Conservation (phyloP, 2,113 vertebrate genomes). For the Notothenia coriiceps region DNA sequence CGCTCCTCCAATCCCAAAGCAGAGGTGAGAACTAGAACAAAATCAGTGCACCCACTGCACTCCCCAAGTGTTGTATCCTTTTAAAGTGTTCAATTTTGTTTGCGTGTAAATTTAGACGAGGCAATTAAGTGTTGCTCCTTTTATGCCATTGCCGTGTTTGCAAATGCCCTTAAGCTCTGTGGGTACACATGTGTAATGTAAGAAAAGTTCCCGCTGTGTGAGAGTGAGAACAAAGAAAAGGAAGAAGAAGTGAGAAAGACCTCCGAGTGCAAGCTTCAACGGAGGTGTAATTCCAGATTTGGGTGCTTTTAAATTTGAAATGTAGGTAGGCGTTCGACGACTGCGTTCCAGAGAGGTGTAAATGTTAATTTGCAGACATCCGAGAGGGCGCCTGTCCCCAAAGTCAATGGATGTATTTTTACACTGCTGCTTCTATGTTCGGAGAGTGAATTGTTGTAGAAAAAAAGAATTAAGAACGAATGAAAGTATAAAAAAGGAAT, state of each 20-base stretch:
- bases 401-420: neutral
- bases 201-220: slow-evolving; percentile 2
- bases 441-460: neutral
- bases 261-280: neutral
- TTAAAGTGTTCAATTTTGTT: slow-evolving; percentile 17
- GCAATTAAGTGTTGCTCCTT: slow-evolving; percentile 47
- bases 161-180: neutral
- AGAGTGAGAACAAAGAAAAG: slow-evolving; percentile 27
- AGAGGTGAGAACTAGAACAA: neutral
- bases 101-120: slow-evolving; percentile 46
- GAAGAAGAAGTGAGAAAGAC: slow-evolving; percentile 16
- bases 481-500: neutral
- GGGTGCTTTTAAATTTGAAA: slow-evolving; percentile 39
- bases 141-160: slow-evolving; percentile 4
- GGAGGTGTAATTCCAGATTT: slow-evolving; percentile 21
- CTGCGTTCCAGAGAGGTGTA: slow-evolving; percentile 14
- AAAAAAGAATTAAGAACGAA: neutral
- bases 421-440: neutral
- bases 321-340: neutral
- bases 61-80: slow-evolving; percentile 16
- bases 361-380: slow-evolving; percentile 7
- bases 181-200: neutral
- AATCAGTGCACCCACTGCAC: slow-evolving; percentile 7
- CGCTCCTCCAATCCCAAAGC: neutral
- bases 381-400: neutral